These are phyloP conservation scores for Hylaea fasciaria DNA, from an alignment of 2,888 invertebrate genomes.

Conservation along the genomic window DNA sequence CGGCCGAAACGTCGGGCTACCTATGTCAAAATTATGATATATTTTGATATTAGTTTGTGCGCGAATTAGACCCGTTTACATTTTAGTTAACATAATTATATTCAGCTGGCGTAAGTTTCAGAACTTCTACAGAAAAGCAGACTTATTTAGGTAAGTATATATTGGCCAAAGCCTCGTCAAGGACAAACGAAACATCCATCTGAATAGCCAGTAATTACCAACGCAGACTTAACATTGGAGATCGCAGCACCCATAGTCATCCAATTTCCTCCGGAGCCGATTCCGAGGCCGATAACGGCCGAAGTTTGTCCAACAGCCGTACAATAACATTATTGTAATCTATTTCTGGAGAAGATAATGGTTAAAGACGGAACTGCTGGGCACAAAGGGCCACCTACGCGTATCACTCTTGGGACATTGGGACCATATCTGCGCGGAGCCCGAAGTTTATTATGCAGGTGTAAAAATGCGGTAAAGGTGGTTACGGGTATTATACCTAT, in stretches of 20 bases:
- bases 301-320: conserved; percentile 39
- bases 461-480: conserved; percentile 8
- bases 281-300: conserved; percentile 41
- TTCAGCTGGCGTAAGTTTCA: no score
- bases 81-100: no score
- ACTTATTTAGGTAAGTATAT: neutral
- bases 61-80: no score
- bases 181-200: conserved; percentile 13
- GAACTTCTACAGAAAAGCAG: no score
- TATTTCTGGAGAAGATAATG: conserved; percentile 37
- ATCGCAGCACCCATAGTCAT: conserved; percentile 13
- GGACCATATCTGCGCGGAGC: conserved; percentile 8
- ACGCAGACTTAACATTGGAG: conserved; percentile 19
- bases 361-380: conserved; percentile 27
- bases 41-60: no score
- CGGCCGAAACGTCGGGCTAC: no score
- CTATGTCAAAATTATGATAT: no score
- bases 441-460: conserved; percentile 17
- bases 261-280: conserved; percentile 38
- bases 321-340: conserved; percentile 42
- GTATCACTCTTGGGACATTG: conserved; percentile 1
- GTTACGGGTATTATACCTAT: conserved; percentile 4
- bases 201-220: conserved; percentile 18
- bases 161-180: neutral
- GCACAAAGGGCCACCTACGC: conserved; percentile 25